These are phyloP conservation scores for Rhabdomys dilectus DNA, from an alignment of 2,113 vertebrate species.

Conservation along the genomic window DNA sequence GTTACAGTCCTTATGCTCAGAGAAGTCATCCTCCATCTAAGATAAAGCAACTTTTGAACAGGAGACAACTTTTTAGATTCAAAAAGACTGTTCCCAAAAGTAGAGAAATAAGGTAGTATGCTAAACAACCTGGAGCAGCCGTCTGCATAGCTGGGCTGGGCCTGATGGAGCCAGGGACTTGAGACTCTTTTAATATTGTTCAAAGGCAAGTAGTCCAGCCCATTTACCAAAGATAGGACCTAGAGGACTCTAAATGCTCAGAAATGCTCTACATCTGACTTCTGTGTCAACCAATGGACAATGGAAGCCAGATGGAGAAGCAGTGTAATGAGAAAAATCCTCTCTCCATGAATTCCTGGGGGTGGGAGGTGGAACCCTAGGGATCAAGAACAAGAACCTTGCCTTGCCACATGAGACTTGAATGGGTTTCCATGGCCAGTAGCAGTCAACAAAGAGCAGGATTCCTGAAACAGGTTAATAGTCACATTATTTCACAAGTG, in stretches of 20 bases:
- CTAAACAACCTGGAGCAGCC: background rate
- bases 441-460: background rate
- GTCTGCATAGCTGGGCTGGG: rapidly evolving
- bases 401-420: rapidly evolving
- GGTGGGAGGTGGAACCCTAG: background rate
- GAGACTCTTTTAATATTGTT: no score
- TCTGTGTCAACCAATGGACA: background rate
- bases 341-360: background rate
- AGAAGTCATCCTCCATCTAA: background rate
- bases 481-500: background rate
- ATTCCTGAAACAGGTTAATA: background rate
- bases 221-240: background rate
- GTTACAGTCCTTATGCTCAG: background rate
- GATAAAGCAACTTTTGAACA: background rate
- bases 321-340: background rate
- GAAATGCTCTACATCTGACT: background rate
- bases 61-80: background rate
- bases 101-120: no score
- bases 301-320: background rate
- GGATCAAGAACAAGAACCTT: background rate
- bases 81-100: background rate
- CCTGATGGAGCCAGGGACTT: rapidly evolving
- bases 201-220: rapidly evolving
- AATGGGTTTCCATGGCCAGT: rapidly evolving
- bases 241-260: background rate